Base-by-base conservation (phyloP, 2,113 vertebrate species). In the Malurus alboscapulatus region DNA sequence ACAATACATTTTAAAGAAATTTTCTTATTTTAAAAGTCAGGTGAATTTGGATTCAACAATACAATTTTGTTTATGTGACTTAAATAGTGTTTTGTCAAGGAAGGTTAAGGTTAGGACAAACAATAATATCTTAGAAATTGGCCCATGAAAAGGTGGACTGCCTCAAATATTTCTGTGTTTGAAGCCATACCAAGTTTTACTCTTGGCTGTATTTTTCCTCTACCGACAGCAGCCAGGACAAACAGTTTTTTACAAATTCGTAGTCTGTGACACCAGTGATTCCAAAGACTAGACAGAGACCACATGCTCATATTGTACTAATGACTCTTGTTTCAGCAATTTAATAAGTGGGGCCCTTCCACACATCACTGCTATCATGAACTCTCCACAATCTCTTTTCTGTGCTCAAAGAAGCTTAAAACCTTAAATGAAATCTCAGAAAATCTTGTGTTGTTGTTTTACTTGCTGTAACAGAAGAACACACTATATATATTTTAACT, bases 221-320 rank as follows among this genome's bases (percentile, higher is more conserved):
- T 76, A 19, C 62, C 85, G 84, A 85, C 38, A 73, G 71, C 51
- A 84, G 78, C 89, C 92, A 95, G 87, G 54, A 92, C 71, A 95
- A 94, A 94, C 53, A 94, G 30, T 76, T 94, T 89, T 91, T 81
- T 79, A 66, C 69, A 94, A 82, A 94, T 92, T 83, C 89, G 62
- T 47, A 26, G 27, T 80, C 34, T 92, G 67, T 68, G 34, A 92
- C 84, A 94, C 19, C 67, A 79, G 10, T 66, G 51, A 87, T 92
- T 93, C 67, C 74, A 87, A 94, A 87, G 58, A 17, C 42, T 48
- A 91, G 74, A 73, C 17, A 83, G 47, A 61, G 73, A 82, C 24
- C 62, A 75, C 47, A 55, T 91, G 71, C 24, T 94, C 32, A 25
- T 63, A 17, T n/a, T 77, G 30, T 75, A 53, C 36, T 93, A 92